phyloP scores from a whole-genome alignment of 2,113 vertebrate genomes.

The Barbus barbus region DNA sequence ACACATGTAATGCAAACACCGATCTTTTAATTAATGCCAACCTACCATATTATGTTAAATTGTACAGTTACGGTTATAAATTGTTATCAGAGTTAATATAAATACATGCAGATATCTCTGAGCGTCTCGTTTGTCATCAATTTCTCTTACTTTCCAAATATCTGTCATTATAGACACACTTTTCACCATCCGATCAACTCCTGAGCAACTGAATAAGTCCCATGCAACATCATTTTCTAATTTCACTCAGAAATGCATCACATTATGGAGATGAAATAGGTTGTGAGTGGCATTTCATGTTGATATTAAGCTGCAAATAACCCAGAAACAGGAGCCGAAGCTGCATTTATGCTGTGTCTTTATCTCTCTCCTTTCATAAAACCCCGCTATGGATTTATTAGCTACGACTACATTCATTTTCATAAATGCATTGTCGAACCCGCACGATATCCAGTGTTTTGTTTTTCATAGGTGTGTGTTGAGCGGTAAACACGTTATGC shows the following conservation, averaged over 20 bases:
- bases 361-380: background rate
- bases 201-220: background rate
- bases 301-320: background rate
- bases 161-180: background rate
- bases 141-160: background rate
- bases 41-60: too few species aligned
- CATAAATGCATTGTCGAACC: slow-evolving; percentile 2
- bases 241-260: background rate
- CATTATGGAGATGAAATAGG: background rate
- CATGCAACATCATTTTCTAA: background rate
- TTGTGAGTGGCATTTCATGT: background rate
- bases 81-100: too few species aligned
- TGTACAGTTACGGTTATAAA: too few species aligned
- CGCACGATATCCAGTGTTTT: background rate
- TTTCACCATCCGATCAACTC: background rate
- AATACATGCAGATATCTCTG: too few species aligned
- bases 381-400: background rate
- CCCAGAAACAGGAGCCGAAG: background rate
- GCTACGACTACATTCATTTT: background rate
- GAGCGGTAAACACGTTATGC: background rate
- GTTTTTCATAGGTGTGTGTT: slow-evolving; percentile 2
- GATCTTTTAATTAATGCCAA: too few species aligned
- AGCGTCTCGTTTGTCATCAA: too few species aligned
- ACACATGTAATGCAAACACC: too few species aligned
- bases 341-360: background rate